Evolutionary conservation across 2,113 vertebrate species (phyloP), one percentile per base, ranked within the genome.

Genomic region (Bubo scandiacus): DNA sequence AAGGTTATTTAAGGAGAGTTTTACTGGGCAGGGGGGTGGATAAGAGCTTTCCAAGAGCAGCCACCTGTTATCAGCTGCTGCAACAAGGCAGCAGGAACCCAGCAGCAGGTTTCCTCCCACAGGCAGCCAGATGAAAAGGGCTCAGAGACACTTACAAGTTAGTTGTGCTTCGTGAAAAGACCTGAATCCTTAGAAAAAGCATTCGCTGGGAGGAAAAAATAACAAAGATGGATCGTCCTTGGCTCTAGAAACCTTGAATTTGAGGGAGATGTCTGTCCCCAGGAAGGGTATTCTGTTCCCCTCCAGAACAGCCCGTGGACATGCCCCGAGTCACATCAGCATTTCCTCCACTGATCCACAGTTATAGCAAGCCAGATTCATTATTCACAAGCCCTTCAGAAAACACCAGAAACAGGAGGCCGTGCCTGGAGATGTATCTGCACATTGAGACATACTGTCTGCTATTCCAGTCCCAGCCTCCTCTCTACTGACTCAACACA

Each of bases 281-380:
- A 21, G 43, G 19, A 70, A 72, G 14, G 22, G 45, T 47, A 47
- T 21, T 30, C 34, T 54, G 12, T 7, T 36, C 30, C 21, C 38
- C 32, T 65, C 12, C 26, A 59, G 43, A 66, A 47, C 36, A 47
- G 4, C 17, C 71, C 0, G 0, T 17, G 27, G 67, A 45, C 74
- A 54, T 36, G 40, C 19, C 45, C 15, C 1, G 2, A 54, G 47
- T n/a, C n/a, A 54, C 61, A 42, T 4, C 36, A 81, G 34, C 2
- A 2, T 17, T 59, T 52, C 2, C 59, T 10, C 6, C 0, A 0
- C 0, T 17, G 29, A 81, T 2, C 10, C 16, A 26, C 36, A 25
- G 16, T 0, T n/a, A 10, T 0, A 40, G 16, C 3, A 0, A 93
- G n/a, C 10, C 22, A 10, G 51, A 51, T 4, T 12, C 4, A 0